Base-by-base conservation (phyloP, 2,113 vertebrate species). In the Platanista minor region DNA sequence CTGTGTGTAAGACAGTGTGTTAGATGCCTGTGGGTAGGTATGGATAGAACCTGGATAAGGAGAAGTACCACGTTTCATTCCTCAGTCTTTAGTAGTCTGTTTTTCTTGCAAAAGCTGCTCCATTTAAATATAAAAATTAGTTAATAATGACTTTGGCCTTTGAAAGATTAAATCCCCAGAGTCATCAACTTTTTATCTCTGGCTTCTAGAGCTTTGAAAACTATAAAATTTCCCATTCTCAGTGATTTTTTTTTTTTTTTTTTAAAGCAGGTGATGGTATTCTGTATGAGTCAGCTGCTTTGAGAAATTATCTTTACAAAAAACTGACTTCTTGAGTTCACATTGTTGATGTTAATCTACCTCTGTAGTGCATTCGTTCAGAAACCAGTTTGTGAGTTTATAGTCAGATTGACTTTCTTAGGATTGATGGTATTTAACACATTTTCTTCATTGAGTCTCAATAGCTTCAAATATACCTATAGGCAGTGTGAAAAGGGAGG, bases 121-220 rank as follows among this genome's bases (percentile, higher is more conserved):
- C 7, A 11, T 89, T 46, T 91, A 95, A 94, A 98, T 97, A 5
- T 15, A 31, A 52, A 87, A 64, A 94, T 52, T 94, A 17, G 87
- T 97, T 96, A 92, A 57, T 92, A 39, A 86, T 90, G 27, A 59
- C 3, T 80, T 69, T 71, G 21, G 7, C 15, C 7, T 94, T 72
- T 89, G 67, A 71, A 75, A 78, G 31, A 71, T 75, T 61, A 67
- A 82, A 46, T 84, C 29, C 13, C 11, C 33, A 69, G 36, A 43
- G 15, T 31, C 20, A 85, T 62, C 46, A 31, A 7, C 25, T 66
- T 94, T 92, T 71, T 93, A 36, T 78, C 43, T 87, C 54, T 91
- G 52, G 25, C 67, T 75, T 92, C 8, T 92, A 57, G 54, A 90
- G 36, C 61, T 20, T 29, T n/a, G 33, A 13, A 67, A 59, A n/a